Evolutionary conservation across 1,140 invertebrate species (phyloP), one percentile per base, ranked within the genome.

Genomic region (Eciton burchellii): DNA sequence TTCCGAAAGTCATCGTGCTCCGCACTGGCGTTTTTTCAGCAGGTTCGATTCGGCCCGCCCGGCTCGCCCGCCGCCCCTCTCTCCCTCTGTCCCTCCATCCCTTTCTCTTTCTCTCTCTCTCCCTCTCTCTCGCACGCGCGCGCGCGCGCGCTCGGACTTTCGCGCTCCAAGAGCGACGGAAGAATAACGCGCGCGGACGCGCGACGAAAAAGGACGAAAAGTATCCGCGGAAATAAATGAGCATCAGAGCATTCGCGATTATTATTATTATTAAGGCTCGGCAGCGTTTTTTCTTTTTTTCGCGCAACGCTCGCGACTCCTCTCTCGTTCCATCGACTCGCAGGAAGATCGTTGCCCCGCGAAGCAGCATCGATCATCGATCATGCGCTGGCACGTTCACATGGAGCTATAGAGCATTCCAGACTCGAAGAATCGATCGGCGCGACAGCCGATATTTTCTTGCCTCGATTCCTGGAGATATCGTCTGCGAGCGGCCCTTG

Each of bases 1-100:
- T 92, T 89, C 91, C 91, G 87, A 86, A 90, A 92, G 90, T 92
- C 92, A 93, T 92, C 89, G 90, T 71, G 87, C 41, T 79, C 41
- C 81, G 85, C 83, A 56, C 71, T 60, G 63, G 79, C 84, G 85
- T 88, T 88, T 88, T 88, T 88, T n/a, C 81, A 88, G 63, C 82
- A 57, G 35, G 66, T 63, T 71, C 81, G 62, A 56, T 47, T 45
- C 72, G 24, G 47, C 73, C 29, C 68, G 74, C 43, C 70, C 70
- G 56, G 41, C 19, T 62, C 82, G 26, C 29, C 47, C 59, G 57
- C 60, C 52, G 8, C 52, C 56, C 47, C 56, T 83, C 73, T 74
- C 45, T 79, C 57, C 71, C n/a, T n/a, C n/a, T n/a, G n/a, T n/a
- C n/a, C n/a, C n/a, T n/a, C n/a, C n/a, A n/a, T n/a, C n/a, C n/a